Evolutionary conservation across 2,113 vertebrate species (phyloP).

Genomic region (Antechinus flavipes): DNA sequence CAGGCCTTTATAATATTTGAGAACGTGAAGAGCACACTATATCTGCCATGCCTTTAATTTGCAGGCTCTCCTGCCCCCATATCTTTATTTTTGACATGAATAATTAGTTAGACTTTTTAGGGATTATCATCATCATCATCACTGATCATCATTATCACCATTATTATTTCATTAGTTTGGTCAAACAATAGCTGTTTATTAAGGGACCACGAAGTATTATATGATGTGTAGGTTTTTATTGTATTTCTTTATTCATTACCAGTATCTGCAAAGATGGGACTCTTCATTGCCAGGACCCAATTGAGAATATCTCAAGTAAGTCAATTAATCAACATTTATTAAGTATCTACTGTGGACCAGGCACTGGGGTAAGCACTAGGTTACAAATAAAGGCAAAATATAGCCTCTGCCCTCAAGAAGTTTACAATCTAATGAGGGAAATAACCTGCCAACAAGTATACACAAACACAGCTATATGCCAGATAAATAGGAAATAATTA

Average conservation of each 20-base stretch:
- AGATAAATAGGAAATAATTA: not conserved
- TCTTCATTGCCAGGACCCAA: slow-evolving; percentile 66
- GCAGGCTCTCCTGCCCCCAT: not conserved
- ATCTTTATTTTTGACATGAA: not conserved
- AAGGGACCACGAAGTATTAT: not conserved
- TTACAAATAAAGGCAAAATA: not conserved
- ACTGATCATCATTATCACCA: not conserved
- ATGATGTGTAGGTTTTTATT: not conserved
- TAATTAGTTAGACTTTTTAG: not conserved
- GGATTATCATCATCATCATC: not conserved
- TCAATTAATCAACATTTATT: not conserved
- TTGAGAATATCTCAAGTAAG: slow-evolving; percentile 66
- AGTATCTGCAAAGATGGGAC: slow-evolving; percentile 76
- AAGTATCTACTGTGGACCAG: not conserved
- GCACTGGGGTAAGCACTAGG: not conserved
- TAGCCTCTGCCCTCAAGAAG: not conserved
- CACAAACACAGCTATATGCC: not conserved
- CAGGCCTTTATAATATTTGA: not conserved
- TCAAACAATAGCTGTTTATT: not conserved
- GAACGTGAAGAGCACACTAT: not conserved
- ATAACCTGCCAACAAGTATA: not conserved
- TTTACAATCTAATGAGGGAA: not conserved
- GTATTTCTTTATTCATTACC: slow-evolving; percentile 32
- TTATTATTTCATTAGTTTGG: not conserved
- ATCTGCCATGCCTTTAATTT: not conserved